A percentile compares a stretch with the other conserved stretches of the same genome.
These are phyloP conservation scores for Acanthopleura granulata DNA, from an alignment of 2,888 invertebrate genomes.

Conservation along the genomic window DNA sequence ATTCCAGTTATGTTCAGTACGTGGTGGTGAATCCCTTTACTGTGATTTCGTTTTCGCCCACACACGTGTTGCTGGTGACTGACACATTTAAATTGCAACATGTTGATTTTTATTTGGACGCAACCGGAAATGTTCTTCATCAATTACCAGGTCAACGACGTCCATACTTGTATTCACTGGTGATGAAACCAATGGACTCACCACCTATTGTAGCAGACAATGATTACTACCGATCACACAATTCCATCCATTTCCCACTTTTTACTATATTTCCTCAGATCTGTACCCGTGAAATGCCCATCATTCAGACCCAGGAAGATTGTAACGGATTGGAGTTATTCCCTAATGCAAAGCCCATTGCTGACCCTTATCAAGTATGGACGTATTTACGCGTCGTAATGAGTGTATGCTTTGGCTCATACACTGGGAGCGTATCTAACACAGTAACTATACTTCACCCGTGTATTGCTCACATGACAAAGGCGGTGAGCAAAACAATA, in stretches of 20 bases:
- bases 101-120: conserved; percentile 23
- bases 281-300: background rate
- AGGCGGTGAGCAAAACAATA: too few species aligned
- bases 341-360: background rate
- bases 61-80: too few species aligned
- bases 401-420: too few species aligned
- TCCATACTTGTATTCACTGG: conserved; percentile 25
- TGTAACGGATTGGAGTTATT: background rate
- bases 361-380: background rate
- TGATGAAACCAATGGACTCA: conserved; percentile 23
- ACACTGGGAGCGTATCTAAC: too few species aligned
- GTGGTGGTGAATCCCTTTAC: conserved; percentile 2
- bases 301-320: background rate
- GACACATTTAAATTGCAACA: too few species aligned
- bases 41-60: background rate
- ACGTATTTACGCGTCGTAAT: background rate
- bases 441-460: too few species aligned
- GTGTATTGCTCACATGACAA: too few species aligned
- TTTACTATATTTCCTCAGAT: background rate
- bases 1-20: conserved; percentile 20
- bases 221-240: conserved; percentile 22
- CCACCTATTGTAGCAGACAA: conserved; percentile 22
- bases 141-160: conserved; percentile 20
- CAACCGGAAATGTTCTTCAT: conserved; percentile 24
- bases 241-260: too few species aligned